Percentiles rank a stretch among this genome's conserved stretches.
Conservation (phyloP, 1,140 invertebrate genomes). For the Leucophenga varia region DNA sequence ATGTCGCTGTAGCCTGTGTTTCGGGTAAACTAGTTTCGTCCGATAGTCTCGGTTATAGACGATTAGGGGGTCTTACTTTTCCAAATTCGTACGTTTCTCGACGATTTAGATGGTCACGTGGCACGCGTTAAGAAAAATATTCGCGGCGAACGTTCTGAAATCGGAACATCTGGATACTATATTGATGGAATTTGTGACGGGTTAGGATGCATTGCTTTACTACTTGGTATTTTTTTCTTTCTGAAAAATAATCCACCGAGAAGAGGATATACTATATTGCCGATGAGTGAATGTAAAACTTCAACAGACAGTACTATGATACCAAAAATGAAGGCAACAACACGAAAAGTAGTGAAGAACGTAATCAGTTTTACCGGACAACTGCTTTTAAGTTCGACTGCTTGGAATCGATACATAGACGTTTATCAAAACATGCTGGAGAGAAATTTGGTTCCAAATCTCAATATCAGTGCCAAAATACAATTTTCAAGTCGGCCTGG, state of each 20-base stretch:
- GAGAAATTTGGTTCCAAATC: constrained; percentile 58
- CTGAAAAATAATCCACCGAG: constrained; percentile 69
- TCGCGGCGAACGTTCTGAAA: constrained; percentile 69
- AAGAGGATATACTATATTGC: constrained; percentile 66
- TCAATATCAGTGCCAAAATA: constrained; percentile 60
- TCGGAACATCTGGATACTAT: constrained; percentile 70
- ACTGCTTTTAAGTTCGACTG: constrained; percentile 69
- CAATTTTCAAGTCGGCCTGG: constrained; percentile 62
- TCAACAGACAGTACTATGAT: constrained; percentile 59
- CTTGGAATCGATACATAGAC: constrained; percentile 80
- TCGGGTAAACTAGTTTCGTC: constrained; percentile 70
- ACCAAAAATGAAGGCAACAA: constrained; percentile 67
- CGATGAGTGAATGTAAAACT: constrained; percentile 58
- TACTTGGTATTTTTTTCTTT: constrained; percentile 67
- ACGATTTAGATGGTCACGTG: constrained; percentile 78
- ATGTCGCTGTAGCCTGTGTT: constrained; percentile 70
- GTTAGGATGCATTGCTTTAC: constrained; percentile 68
- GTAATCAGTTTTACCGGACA: constrained; percentile 69
- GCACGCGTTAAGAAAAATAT: constrained; percentile 70
- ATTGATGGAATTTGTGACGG: constrained; percentile 75
- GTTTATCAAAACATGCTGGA: constrained; percentile 76
- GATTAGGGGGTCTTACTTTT: constrained; percentile 72
- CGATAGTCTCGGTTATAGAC: constrained; percentile 66
- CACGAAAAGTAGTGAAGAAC: constrained; percentile 65
- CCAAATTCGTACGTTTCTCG: constrained; percentile 74